Percentiles rank a stretch among this genome's conserved stretches.
These are phyloP conservation scores for Acridotheres tristis DNA, from an alignment of 2,797 vertebrate species.

Conservation along the genomic window DNA sequence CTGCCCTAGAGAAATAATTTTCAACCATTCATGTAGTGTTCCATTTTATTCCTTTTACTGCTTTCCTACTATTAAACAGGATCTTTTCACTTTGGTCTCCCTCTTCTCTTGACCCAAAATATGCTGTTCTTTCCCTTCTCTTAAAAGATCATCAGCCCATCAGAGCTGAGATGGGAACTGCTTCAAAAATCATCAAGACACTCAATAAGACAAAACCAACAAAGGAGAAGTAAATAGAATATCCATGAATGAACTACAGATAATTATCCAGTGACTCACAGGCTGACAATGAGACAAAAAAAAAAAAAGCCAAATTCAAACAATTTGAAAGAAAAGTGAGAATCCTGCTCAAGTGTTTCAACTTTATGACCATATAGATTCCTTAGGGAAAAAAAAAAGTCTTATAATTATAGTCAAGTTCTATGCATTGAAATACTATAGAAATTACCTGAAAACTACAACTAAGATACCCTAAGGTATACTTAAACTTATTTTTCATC, in stretches of 20 bases:
- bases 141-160: background rate
- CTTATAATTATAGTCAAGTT: background rate
- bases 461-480: background rate
- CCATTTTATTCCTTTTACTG: background rate
- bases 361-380: background rate
- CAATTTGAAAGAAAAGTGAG: background rate
- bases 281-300: background rate
- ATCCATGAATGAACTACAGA: background rate
- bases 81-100: background rate
- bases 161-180: background rate
- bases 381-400: background rate
- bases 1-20: background rate
- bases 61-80: background rate
- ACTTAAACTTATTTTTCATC: background rate
- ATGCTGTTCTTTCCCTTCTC: background rate
- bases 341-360: background rate
- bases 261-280: conserved; percentile 5
- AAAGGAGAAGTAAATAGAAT: background rate
- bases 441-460: background rate
- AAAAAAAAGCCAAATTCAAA: background rate
- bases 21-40: background rate
- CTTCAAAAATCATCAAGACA: background rate
- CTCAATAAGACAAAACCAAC: background rate
- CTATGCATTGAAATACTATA: background rate
- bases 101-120: background rate